A percentile compares a stretch with the other conserved stretches of the same genome.
These are phyloP conservation scores for Geotrypetes seraphini DNA, from an alignment of 2,797 vertebrate species.

Conservation along the genomic window DNA sequence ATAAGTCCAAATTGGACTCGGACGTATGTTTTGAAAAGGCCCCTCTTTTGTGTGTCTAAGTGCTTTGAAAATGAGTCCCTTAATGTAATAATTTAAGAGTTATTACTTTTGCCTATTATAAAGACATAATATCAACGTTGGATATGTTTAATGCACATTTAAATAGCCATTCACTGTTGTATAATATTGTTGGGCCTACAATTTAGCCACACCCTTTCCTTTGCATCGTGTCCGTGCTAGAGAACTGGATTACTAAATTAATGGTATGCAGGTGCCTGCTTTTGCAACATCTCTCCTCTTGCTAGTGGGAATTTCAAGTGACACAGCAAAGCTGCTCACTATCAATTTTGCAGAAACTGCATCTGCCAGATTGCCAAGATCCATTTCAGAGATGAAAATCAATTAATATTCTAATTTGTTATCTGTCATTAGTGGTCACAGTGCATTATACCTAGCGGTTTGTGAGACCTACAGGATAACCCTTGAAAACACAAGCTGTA, in stretches of 20 bases:
- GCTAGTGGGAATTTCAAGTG: constrained; percentile 46
- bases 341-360: constrained; percentile 45
- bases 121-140: too few relatives aligned
- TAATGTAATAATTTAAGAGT: too few relatives aligned
- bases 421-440: constrained; percentile 36
- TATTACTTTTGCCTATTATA: too few relatives aligned
- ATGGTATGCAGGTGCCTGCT: constrained; percentile 30
- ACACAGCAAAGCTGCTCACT: constrained; percentile 48
- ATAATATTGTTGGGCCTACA: too few relatives aligned
- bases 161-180: too few relatives aligned
- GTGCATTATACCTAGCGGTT: constrained; percentile 27
- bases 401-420: constrained; percentile 52
- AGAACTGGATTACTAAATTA: constrained; percentile 30
- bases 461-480: constrained; percentile 18
- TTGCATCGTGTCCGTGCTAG: constrained; percentile 21
- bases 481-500: constrained; percentile 15
- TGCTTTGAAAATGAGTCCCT: too few relatives aligned
- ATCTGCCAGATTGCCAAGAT: constrained; percentile 41
- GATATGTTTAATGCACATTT: too few relatives aligned
- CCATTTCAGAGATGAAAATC: constrained; percentile 34
- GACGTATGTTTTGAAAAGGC: too few relatives aligned
- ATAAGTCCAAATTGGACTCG: too few relatives aligned
- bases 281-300: constrained; percentile 30
- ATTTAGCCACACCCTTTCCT: too few relatives aligned
- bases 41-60: too few relatives aligned